phyloP scores from a whole-genome alignment of 2,113 vertebrate genomes.

The Ophiodon elongatus region DNA sequence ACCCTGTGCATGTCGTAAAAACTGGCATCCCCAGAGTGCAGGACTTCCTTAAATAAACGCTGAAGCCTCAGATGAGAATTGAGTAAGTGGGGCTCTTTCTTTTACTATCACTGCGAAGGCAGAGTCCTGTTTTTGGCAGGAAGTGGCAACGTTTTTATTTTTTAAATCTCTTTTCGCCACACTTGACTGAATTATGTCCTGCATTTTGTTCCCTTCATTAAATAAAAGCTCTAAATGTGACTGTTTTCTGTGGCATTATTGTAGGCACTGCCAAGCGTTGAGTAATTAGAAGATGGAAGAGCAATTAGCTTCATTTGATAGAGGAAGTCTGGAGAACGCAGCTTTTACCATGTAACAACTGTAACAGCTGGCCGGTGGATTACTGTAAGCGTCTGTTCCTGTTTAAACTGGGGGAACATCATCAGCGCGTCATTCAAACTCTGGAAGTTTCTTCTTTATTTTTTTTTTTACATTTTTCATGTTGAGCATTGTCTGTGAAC shows the following conservation, averaged over 20 bases:
- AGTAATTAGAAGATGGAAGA: conserved; percentile 72
- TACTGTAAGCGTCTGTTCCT: conserved; percentile 20
- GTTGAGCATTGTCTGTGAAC: neutral
- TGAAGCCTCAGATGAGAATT: conserved; percentile 25
- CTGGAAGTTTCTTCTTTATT: too few relatives aligned
- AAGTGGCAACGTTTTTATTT: conserved; percentile 40
- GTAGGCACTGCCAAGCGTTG: conserved; percentile 57
- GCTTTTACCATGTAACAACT: conserved; percentile 11
- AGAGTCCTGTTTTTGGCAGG: conserved; percentile 78
- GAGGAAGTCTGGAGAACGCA: conserved; percentile 54
- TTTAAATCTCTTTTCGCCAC: conserved; percentile 60
- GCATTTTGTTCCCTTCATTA: conserved; percentile 71
- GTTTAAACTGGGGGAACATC: neutral
- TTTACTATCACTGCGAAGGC: conserved; percentile 43
- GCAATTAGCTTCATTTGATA: conserved; percentile 63
- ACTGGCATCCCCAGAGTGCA: neutral
- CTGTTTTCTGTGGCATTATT: conserved; percentile 53
- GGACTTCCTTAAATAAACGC: conserved; percentile 22
- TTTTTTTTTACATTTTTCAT: too few relatives aligned
- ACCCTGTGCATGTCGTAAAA: neutral
- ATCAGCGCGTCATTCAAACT: neutral
- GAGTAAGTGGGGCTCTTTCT: conserved; percentile 39
- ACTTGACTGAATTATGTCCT: conserved; percentile 54
- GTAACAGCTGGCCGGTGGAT: neutral
- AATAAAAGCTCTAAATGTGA: conserved; percentile 60